Evolutionary conservation across 2,888 invertebrate genomes (phyloP), one percentile per base, ranked within the genome.

Genomic region (Epinotia ramella): DNA sequence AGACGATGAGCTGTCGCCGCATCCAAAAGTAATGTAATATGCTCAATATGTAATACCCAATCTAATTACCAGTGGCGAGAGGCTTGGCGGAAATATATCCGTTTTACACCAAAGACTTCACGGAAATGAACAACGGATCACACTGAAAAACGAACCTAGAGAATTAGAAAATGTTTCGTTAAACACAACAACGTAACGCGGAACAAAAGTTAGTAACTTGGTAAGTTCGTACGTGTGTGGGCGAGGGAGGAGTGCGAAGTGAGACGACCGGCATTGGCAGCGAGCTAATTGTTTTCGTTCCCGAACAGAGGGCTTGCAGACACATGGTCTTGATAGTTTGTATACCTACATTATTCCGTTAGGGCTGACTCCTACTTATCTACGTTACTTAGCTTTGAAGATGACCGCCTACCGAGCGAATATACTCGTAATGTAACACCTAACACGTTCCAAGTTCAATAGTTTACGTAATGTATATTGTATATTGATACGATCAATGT

Each of bases 241-340:
- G 62, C 11, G 2, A 18, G 67, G 33, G 13, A 7, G 18, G 28
- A 44, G 49, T 44, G 73, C 60, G 53, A 60, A 67, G 66, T 62
- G 53, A 49, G 60, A 60, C 49, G 53, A 24, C 46, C 80, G 87
- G 84, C n/a, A n/a, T n/a, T n/a, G n/a, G n/a, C 84, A 85, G 84
- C 85, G 86, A 88, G 88, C 85, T 89, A 89, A 92, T 91, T 91
- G 91, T 91, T 91, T 88, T 88, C 86, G 85, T 87, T 86, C 83
- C 82, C 80, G 80, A 20, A 59, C 59, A 78, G 81, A 80, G 77
- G 80, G 80, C 78, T 73, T 69, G 73, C 77, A 84, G 86, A 49
- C 88, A 88, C 85, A 86, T 88, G 91, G 84, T 56, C 28, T 63
- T 49, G 24, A 62, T 67, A 66, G 68, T 69, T 59, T 11, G 59